Evolutionary conservation across 2,113 vertebrate genomes (phyloP), one percentile per base, ranked within the genome.

Genomic region (Dolichotis patagonum): DNA sequence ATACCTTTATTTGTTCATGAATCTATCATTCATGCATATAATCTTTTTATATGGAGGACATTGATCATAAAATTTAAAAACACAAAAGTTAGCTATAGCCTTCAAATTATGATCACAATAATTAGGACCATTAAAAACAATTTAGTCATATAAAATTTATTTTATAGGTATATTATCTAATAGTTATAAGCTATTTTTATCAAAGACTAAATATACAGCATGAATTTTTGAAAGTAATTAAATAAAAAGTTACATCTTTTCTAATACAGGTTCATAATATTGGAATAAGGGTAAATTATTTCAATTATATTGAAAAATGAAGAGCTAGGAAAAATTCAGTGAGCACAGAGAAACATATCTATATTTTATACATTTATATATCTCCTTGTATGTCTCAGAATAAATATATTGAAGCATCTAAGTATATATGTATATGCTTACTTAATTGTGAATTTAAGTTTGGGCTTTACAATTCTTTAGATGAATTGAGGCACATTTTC

Each of bases 61-160:
- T 95, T 91, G 93, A 60, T 56, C 49, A 83, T 38, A 78, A 87
- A 95, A 81, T 38, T 26, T 81, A 2, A 65, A 83, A 90, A 62
- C 5, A 35, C 13, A 0, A 67, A 63, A 49, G 30, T 17, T 3
- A 16, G 3, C 3, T 35, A 38, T 63, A 56, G 24, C 58, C 3
- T 80, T 80, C 8, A 38, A 8, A 58, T 71, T 85, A 60, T 81
- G 30, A 54, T 80, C n/a, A 60, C 46, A 85, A 58, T 67, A 78
- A 65, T 60, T 28, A 81, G 71, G 35, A 46, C 7, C 7, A 46
- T 46, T 5, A 46, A 56, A 91, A 30, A 63, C 1, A n/a, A 9
- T 81, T 82, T 94, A 63, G 56, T 71, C 46, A 38, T 54, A 56
- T 49, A 73, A 81, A 35, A 67, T 87, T 38, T 75, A 58, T 67